A percentile compares a stretch with the other conserved stretches of the same genome.
Evolutionary conservation across 2,113 vertebrate species (phyloP).

Genomic region (Bubo blakistoni): DNA sequence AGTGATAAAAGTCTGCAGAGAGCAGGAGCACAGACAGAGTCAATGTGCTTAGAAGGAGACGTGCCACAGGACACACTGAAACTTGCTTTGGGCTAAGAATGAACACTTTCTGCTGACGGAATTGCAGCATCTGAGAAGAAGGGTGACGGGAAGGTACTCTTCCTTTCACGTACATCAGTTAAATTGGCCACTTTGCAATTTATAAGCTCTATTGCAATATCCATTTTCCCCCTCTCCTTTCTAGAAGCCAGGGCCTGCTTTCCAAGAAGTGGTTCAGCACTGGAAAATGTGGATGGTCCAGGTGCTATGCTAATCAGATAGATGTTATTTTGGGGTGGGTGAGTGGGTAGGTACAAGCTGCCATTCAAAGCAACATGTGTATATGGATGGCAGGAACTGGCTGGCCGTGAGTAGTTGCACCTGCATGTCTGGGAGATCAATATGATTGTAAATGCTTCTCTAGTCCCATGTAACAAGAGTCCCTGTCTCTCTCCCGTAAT

Average conservation of each 20-base stretch:
- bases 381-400: conserved; percentile 53
- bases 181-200: conserved; percentile 35
- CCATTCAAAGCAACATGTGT: conserved; percentile 49
- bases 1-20: not conserved
- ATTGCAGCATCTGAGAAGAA: not conserved
- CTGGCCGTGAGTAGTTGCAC: conserved; percentile 58
- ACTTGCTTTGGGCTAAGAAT: not conserved
- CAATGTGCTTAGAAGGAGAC: not conserved
- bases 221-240: not conserved
- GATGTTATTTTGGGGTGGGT: conserved; percentile 53
- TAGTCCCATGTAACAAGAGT: not conserved
- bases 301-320: conserved; percentile 56
- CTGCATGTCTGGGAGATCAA: conserved; percentile 47
- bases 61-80: not conserved
- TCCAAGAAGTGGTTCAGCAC: conserved; percentile 26
- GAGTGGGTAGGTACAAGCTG: conserved; percentile 46
- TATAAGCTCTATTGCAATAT: conserved; percentile 8
- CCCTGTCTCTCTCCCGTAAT: conserved; percentile 4
- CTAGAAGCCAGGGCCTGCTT: conserved; percentile 9
- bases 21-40: not conserved
- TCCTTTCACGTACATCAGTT: not conserved
- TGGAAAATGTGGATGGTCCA: conserved; percentile 55
- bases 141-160: not conserved
- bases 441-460: conserved; percentile 41
- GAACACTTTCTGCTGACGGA: not conserved